Evolutionary conservation across 1,140 invertebrate species (phyloP).

Genomic region (Eueides isabella): DNA sequence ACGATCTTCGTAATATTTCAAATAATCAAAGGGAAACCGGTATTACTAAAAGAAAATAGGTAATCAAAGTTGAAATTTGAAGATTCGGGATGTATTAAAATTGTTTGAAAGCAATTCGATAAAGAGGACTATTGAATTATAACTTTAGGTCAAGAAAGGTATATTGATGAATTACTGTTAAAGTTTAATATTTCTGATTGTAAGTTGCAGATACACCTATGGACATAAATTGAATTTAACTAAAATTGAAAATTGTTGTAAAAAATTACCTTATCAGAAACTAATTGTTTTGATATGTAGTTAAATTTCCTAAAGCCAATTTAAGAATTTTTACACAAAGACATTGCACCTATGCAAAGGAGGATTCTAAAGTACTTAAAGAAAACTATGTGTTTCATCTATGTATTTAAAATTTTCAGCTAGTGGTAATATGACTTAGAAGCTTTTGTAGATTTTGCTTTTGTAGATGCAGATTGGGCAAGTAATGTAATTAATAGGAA

Average conservation of each 20-base stretch:
- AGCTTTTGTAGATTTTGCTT: too few relatives aligned
- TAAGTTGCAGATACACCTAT: slow-evolving; percentile 23
- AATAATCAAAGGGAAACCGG: slow-evolving; percentile 33
- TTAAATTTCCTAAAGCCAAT: slow-evolving; percentile 30
- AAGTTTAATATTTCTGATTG: slow-evolving; percentile 24
- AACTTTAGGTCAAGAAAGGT: slow-evolving; percentile 33
- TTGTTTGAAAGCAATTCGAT: slow-evolving; percentile 28
- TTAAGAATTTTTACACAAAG: slow-evolving; percentile 34
- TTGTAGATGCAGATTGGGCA: slow-evolving; percentile 37
- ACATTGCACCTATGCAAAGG: slow-evolving; percentile 30
- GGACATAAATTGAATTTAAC: slow-evolving; percentile 18
- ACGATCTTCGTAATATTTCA: slow-evolving; percentile 46
- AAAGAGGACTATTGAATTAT: slow-evolving; percentile 33
- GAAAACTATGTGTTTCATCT: slow-evolving; percentile 25
- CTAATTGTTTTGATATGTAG: too few relatives aligned
- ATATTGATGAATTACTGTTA: slow-evolving; percentile 17
- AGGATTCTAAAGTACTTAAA: slow-evolving; percentile 35
- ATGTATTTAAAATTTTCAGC: slow-evolving; percentile 30
- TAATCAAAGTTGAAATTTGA: slow-evolving; percentile 15
- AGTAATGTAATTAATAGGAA: slow-evolving; percentile 22
- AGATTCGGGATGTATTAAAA: neutral
- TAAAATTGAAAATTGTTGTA: too few relatives aligned
- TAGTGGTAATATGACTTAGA: slow-evolving; percentile 19
- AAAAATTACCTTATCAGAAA: too few relatives aligned
- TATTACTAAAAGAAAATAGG: slow-evolving; percentile 20